Base-by-base conservation (phyloP, 1,140 invertebrate genomes). In the Drosophila pallidifrons region DNA sequence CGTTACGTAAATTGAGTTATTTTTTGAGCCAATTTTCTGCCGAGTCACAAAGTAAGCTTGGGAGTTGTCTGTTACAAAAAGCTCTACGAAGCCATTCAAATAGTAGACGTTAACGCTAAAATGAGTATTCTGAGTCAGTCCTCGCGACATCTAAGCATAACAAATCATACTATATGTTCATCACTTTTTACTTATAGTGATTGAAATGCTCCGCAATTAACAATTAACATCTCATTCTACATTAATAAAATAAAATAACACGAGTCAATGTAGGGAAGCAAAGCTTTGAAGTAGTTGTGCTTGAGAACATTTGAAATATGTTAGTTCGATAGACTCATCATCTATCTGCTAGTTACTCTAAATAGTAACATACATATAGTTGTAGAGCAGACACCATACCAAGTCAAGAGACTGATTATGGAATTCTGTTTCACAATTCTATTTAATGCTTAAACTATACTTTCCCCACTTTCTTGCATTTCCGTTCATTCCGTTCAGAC, bases 1-100 rank as follows among this genome's bases (percentile, higher is more conserved):
- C 35, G 30, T 11, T 54, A 15, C 35, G 30, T 11, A 75, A 87
- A 87, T 87, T 87, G 82, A 87, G 82, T 79, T 87, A 86, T 67
- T 77, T 69, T 79, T 64, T 57, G 71, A 79, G 76, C 64, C 58
- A 75, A 75, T 55, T 61, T 51, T 35, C 47, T 38, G 7, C 30
- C 75, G 81, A 82, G 81, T 75, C 38, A 52, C 38, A 52, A 58
- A 54, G 25, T 46, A 51, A 63, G 38, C 54, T 67, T 54, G 28
- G 4, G 38, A 3, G 35, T 1, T 38, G n/a, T 13, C 13, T 38
- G 54, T 13, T 57, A 52, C 35, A 30, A 82, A 59, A 63, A 77
- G 79, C 79, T 72, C 7, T 55, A 2, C 10, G 28, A 54, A 41
- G 8, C 11, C 38, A 28, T 54, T 64, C n/a, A 35, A 47, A 61